Evolutionary conservation across 1,140 invertebrate species (phyloP).

Genomic region (Scaptomyza pallida): DNA sequence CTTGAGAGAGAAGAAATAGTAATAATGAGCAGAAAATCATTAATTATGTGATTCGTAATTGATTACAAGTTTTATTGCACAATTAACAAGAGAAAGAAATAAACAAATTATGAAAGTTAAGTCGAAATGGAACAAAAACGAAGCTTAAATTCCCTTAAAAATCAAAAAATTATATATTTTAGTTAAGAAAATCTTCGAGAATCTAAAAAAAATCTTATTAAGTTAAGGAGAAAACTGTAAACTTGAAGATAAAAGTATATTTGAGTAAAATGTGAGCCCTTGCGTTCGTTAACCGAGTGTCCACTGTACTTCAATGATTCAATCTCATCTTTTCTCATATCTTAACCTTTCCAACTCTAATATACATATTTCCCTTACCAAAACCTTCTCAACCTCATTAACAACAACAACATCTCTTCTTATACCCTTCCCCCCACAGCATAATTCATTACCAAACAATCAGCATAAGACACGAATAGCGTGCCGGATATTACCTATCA

Average conservation of each 20-base stretch:
- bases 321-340: too few species aligned
- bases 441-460: not conserved
- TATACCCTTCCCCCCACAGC: not conserved
- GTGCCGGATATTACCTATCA: slow-evolving; percentile 41
- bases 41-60: slow-evolving; percentile 45
- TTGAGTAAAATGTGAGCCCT: too few species aligned
- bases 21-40: slow-evolving; percentile 37
- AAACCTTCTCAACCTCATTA: too few species aligned
- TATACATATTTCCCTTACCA: too few species aligned
- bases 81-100: slow-evolving; percentile 22
- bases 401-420: not conserved
- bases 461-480: slow-evolving; percentile 24
- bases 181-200: too few species aligned
- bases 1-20: too few species aligned
- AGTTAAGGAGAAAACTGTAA: too few species aligned
- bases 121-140: not conserved
- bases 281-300: too few species aligned
- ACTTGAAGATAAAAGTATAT: too few species aligned
- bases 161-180: not conserved
- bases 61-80: slow-evolving; percentile 41
- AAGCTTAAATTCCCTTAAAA: slow-evolving; percentile 13
- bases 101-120: slow-evolving; percentile 12
- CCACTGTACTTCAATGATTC: too few species aligned
- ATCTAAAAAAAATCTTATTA: too few species aligned
- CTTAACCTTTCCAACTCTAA: too few species aligned